These are phyloP conservation scores for Numenius phaeopus DNA, from an alignment of 2,797 vertebrate genomes.

Conservation along the genomic window DNA sequence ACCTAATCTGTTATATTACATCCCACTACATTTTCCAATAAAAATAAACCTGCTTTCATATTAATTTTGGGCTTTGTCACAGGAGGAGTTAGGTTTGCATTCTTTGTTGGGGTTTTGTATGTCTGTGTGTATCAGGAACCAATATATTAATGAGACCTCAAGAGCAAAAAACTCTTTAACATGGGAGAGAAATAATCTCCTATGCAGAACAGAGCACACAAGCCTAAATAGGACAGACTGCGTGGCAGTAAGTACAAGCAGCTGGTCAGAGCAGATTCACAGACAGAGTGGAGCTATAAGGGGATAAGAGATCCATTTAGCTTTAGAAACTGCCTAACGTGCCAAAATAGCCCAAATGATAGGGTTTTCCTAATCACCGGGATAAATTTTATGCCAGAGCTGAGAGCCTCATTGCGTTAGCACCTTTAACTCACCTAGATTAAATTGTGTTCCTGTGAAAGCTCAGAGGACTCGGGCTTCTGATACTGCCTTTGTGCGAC, in stretches of 20 bases:
- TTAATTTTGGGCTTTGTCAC: neutral
- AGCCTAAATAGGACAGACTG: constrained; percentile 51
- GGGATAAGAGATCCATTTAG: constrained; percentile 23
- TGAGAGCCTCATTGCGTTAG: neutral
- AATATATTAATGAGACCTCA: neutral
- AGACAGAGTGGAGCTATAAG: neutral
- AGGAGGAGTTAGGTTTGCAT: neutral
- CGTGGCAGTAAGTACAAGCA: constrained; percentile 44
- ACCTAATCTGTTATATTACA: neutral
- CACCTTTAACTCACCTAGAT: neutral
- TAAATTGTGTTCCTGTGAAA: neutral
- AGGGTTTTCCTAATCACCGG: neutral
- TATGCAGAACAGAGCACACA: neutral
- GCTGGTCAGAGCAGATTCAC: constrained; percentile 53
- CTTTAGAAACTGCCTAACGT: constrained; percentile 10
- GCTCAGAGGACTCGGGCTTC: neutral
- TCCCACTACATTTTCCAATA: neutral
- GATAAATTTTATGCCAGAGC: neutral
- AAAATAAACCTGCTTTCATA: neutral
- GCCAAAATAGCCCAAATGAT: constrained; percentile 11
- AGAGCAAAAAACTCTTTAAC: constrained; percentile 9
- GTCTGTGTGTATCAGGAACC: neutral
- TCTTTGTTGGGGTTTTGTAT: neutral
- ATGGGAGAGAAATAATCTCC: constrained; percentile 31
- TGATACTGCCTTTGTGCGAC: neutral